These are phyloP conservation scores for Heliconius melpomene DNA, from an alignment of 1,140 invertebrate species.

Conservation along the genomic window DNA sequence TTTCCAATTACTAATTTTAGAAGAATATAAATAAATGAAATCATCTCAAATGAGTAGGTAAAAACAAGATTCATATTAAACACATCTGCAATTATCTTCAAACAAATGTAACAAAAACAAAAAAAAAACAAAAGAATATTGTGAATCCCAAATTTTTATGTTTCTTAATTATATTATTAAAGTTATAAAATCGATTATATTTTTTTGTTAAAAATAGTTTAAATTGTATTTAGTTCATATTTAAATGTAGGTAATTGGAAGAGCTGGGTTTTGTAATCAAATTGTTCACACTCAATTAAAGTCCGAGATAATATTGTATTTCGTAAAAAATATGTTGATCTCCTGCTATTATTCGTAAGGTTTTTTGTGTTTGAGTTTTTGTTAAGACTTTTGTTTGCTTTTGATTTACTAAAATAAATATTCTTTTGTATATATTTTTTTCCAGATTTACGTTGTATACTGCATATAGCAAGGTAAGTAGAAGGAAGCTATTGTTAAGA, in stretches of 20 bases:
- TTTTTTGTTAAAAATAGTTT: constrained; percentile 5
- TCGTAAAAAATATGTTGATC: constrained; percentile 13
- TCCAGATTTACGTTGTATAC: no score
- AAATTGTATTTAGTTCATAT: constrained; percentile 34
- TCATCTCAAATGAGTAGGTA: neutral
- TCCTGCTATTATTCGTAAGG: constrained; percentile 10
- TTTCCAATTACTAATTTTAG: neutral
- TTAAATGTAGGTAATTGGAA: constrained; percentile 23
- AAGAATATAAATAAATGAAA: neutral
- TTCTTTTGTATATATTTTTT: neutral
- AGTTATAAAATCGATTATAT: neutral
- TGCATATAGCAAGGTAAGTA: no score
- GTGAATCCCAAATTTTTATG: constrained; percentile 10
- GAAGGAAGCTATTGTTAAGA: no score
- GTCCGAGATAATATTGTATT: neutral
- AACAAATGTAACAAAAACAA: neutral
- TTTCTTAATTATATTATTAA: constrained; percentile 10
- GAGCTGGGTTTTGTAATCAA: constrained; percentile 29
- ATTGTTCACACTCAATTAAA: constrained; percentile 28
- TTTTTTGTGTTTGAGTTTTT: neutral
- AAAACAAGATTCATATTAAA: neutral
- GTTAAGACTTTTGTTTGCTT: neutral
- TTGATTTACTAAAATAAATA: constrained; percentile 1
- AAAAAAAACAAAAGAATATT: neutral
- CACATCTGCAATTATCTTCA: neutral